Conservation (phyloP, 2,888 invertebrate genomes). For the Eumerus sabulonum region DNA sequence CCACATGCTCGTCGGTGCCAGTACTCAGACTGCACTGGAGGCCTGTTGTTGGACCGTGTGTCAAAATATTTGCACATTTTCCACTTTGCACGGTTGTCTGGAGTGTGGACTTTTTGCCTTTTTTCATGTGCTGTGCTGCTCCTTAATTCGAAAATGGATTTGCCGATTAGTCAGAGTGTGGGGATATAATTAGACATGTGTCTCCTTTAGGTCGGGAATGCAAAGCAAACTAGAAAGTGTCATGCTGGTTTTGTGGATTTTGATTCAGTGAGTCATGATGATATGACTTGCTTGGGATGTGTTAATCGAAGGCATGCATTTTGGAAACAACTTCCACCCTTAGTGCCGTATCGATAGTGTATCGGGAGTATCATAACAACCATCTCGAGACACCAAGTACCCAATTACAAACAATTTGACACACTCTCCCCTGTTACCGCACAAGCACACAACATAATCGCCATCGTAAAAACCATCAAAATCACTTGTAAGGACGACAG, state of each 20-base stretch:
- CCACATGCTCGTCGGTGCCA: constrained; percentile 25
- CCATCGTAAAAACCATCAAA: constrained; percentile 65
- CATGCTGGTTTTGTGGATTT: constrained; percentile 18
- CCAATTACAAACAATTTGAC: constrained; percentile 69
- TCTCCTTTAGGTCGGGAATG: constrained; percentile 32
- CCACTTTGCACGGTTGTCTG: constrained; percentile 46
- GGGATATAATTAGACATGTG: constrained; percentile 63
- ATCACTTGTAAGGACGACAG: constrained; percentile 63
- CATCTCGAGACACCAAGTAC: constrained; percentile 64
- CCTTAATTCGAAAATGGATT: constrained; percentile 66
- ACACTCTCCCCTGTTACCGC: constrained; percentile 53
- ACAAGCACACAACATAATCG: constrained; percentile 62
- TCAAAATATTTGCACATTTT: constrained; percentile 68
- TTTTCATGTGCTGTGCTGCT: constrained; percentile 28
- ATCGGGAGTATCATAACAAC: constrained; percentile 25
- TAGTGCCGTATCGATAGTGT: not conserved
- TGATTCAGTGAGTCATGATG: constrained; percentile 24
- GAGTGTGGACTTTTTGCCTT: constrained; percentile 15
- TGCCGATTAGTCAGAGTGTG: constrained; percentile 59
- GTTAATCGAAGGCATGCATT: constrained; percentile 32
- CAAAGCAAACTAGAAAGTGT: constrained; percentile 26
- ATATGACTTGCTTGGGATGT: constrained; percentile 44
- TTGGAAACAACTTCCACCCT: not conserved
- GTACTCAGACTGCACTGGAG: constrained; percentile 2
- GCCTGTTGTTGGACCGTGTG: constrained; percentile 41